Evolutionary conservation across 2,888 invertebrate genomes (phyloP).

Genomic region (Torymus aiolomorphi): DNA sequence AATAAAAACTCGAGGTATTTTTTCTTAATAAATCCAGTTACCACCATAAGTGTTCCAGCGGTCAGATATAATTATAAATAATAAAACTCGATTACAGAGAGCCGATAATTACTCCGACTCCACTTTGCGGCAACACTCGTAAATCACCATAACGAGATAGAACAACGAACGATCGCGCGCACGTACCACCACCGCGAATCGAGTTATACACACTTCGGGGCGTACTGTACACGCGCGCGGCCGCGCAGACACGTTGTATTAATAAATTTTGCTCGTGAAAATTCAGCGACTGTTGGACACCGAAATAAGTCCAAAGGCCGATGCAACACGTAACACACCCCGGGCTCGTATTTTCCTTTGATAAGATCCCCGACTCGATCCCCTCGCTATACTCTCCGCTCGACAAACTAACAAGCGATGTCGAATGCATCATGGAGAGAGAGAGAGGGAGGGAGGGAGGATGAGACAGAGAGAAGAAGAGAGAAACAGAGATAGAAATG

Average conservation of each 20-base stretch:
- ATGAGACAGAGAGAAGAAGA: not conserved
- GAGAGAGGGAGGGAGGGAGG: not conserved
- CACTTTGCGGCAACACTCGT: no score
- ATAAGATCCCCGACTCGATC: not conserved
- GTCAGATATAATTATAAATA: no score
- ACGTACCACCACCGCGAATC: not conserved
- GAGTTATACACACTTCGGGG: not conserved
- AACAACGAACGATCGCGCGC: no score
- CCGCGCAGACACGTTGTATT: not conserved
- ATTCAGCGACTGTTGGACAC: not conserved
- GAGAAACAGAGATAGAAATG: slow-evolving; percentile 31
- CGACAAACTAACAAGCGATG: slow-evolving; percentile 26
- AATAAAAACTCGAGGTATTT: no score
- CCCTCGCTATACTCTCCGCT: not conserved
- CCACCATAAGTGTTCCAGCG: no score
- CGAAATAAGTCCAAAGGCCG: slow-evolving; percentile 24
- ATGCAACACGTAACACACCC: not conserved
- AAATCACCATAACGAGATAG: no score
- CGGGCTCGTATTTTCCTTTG: slow-evolving; percentile 41
- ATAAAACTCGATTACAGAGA: no score
- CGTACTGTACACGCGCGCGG: not conserved
- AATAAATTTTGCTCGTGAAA: slow-evolving; percentile 28
- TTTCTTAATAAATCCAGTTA: no score
- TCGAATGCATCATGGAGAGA: slow-evolving; percentile 23
- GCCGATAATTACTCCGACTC: no score